These are phyloP conservation scores for Chaetorhynchus papuensis DNA, from an alignment of 2,113 vertebrate species.

Conservation along the genomic window DNA sequence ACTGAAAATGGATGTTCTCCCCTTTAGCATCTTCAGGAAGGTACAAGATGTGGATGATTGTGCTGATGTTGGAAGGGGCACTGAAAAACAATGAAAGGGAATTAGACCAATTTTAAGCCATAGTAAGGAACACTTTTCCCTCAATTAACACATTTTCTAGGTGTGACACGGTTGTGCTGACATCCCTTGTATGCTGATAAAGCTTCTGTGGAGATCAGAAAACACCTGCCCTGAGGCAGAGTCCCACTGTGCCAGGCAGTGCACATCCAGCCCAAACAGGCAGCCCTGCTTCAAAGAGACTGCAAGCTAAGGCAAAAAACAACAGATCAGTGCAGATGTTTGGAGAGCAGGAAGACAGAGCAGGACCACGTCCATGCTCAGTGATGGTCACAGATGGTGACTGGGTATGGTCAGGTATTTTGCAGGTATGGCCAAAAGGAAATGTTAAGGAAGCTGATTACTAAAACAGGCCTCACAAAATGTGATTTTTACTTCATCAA, in stretches of 20 bases:
- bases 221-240: not conserved
- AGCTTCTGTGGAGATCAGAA: not conserved
- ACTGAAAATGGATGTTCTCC: constrained; percentile 84
- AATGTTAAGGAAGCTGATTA: not conserved
- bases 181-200: not conserved
- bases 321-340: not conserved
- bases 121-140: not conserved
- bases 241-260: not conserved
- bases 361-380: not conserved
- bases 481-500: not conserved
- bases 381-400: not conserved
- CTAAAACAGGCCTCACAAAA: not conserved
- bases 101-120: not conserved
- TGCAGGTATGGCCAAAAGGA: not conserved
- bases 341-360: not conserved
- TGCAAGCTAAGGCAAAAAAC: not conserved
- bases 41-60: constrained; percentile 90
- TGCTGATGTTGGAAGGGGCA: constrained; percentile 91
- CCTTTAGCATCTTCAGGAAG: constrained; percentile 82
- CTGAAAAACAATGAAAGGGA: constrained; percentile 59
- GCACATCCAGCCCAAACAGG: not conserved
- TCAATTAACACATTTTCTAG: not conserved
- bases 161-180: not conserved
- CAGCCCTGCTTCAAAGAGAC: not conserved
- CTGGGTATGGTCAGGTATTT: not conserved